These are phyloP conservation scores for Trypoxylon attenuatum DNA, from an alignment of 2,888 invertebrate species.

Conservation along the genomic window DNA sequence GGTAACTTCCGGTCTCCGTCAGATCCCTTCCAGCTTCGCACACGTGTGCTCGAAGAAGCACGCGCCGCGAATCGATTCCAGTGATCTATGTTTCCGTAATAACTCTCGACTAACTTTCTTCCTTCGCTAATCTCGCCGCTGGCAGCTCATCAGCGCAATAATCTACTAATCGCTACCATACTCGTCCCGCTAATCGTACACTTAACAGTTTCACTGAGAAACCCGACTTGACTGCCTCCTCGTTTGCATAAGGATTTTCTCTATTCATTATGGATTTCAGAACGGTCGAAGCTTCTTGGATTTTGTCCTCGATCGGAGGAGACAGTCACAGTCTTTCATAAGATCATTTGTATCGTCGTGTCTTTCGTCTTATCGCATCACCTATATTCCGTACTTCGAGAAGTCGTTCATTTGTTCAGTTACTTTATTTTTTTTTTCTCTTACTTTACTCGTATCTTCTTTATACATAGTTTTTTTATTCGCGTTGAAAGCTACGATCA, in stretches of 20 bases:
- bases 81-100: neutral
- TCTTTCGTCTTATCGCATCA: neutral
- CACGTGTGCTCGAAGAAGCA: too few relatives aligned
- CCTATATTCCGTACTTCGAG: constrained; percentile 16
- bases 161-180: neutral
- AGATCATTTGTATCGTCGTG: neutral
- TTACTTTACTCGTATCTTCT: neutral
- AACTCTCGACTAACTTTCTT: neutral
- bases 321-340: too few relatives aligned
- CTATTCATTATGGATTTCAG: too few relatives aligned
- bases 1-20: too few relatives aligned
- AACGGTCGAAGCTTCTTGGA: too few relatives aligned
- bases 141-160: neutral
- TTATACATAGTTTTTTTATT: neutral
- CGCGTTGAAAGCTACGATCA: too few relatives aligned
- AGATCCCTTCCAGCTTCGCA: too few relatives aligned
- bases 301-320: too few relatives aligned
- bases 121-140: neutral
- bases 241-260: neutral
- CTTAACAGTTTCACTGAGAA: neutral
- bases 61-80: neutral
- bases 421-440: neutral
- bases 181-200: neutral
- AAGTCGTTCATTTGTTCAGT: neutral
- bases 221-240: neutral